These are phyloP conservation scores for Raphicerus campestris DNA, from an alignment of 2,113 vertebrate genomes.

Conservation along the genomic window DNA sequence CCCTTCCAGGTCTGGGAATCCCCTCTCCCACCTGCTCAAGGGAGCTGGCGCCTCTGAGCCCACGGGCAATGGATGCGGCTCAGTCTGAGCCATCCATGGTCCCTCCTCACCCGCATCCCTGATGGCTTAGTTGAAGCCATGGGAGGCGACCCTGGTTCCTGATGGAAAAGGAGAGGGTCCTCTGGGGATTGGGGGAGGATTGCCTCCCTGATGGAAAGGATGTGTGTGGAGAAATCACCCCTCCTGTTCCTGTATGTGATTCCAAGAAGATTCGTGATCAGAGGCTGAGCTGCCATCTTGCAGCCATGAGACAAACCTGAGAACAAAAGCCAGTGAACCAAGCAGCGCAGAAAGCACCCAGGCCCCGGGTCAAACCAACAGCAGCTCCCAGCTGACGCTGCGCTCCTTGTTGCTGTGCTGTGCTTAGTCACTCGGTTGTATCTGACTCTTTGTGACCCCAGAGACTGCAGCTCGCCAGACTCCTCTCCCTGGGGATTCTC, in stretches of 20 bases:
- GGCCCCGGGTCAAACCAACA: background rate
- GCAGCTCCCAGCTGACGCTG: background rate
- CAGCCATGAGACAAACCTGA: background rate
- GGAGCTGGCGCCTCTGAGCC: background rate
- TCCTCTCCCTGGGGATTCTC: background rate
- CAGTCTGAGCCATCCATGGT: background rate
- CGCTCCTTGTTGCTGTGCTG: too few relatives aligned
- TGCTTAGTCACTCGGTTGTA: too few relatives aligned
- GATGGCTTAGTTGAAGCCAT: fast-evolving
- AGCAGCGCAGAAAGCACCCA: background rate
- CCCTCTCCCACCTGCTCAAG: background rate
- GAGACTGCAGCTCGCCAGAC: too few relatives aligned
- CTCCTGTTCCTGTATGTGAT: background rate
- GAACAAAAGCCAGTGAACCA: background rate
- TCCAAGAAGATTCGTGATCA: background rate
- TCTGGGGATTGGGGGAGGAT: background rate
- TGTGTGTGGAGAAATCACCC: background rate
- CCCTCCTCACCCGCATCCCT: fast-evolving
- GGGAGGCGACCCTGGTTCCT: background rate
- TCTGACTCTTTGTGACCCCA: too few relatives aligned
- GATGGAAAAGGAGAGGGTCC: background rate
- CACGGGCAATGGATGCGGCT: fast-evolving
- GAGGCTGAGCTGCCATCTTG: background rate
- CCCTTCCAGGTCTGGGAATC: background rate
- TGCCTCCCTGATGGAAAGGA: background rate